These are phyloP conservation scores for Cariama cristata DNA, from an alignment of 2,113 vertebrate species.

Conservation along the genomic window DNA sequence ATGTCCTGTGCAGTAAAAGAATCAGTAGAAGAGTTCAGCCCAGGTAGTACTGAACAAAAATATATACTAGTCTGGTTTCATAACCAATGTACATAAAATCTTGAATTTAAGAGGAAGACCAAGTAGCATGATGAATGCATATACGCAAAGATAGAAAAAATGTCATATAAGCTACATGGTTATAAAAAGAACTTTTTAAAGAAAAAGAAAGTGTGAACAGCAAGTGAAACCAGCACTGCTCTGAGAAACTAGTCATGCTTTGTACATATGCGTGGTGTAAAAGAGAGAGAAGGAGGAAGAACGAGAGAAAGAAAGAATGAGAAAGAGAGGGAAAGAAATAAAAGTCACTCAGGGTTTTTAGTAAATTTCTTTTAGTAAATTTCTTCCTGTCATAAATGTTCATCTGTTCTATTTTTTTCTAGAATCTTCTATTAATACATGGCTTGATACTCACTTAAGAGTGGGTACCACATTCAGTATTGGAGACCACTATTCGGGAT, in stretches of 20 bases:
- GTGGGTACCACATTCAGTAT: neutral
- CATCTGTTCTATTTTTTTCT: neutral
- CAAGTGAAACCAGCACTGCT: neutral
- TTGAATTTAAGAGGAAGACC: neutral
- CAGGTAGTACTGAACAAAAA: neutral
- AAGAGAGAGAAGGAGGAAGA: neutral
- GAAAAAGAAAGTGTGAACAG: neutral
- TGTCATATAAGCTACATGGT: neutral
- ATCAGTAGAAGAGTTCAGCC: neutral
- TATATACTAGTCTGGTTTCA: neutral
- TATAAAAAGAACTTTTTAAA: neutral
- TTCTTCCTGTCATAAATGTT: neutral
- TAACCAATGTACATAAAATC: neutral
- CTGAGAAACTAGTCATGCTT: neutral
- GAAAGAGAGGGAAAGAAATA: neutral
- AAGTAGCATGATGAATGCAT: neutral
- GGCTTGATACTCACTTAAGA: neutral
- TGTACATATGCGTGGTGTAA: neutral
- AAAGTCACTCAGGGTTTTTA: neutral
- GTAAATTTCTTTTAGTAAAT: too few relatives aligned
- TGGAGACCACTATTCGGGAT: neutral
- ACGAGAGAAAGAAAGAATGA: too few relatives aligned
- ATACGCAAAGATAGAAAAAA: neutral
- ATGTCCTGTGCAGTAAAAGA: neutral
- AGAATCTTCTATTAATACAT: neutral